A percentile compares a stretch with the other conserved stretches of the same genome.
Conservation (phyloP, 2,113 vertebrate species). For the Todiramphus chloris region DNA sequence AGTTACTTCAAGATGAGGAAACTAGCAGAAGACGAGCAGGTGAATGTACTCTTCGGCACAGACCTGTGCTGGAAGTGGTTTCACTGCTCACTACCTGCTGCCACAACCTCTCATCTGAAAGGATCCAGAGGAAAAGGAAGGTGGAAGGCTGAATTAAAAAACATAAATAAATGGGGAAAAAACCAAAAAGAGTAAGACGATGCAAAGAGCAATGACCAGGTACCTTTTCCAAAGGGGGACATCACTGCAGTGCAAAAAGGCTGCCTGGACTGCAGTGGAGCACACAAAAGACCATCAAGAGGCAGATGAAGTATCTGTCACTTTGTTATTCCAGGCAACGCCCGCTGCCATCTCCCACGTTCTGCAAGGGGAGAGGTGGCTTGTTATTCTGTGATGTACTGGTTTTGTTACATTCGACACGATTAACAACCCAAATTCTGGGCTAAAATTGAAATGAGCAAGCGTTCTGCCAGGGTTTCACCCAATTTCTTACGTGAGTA, state of each 20-base stretch:
- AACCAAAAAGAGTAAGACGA: neutral
- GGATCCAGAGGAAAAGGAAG: neutral
- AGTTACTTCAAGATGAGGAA: neutral
- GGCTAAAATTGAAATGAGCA: neutral
- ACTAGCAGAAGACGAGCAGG: neutral
- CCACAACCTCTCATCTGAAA: neutral
- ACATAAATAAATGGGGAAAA: rapidly evolving
- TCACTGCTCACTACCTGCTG: neutral
- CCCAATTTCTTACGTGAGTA: neutral
- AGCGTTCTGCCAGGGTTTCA: neutral
- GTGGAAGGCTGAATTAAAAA: neutral
- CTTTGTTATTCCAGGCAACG: neutral
- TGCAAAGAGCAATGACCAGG: neutral
- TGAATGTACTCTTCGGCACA: neutral
- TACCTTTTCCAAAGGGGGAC: neutral
- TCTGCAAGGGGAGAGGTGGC: neutral
- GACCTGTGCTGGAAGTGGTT: neutral
- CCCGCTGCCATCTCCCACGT: neutral
- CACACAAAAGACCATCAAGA: neutral
- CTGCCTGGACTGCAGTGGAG: neutral
- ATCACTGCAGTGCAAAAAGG: neutral
- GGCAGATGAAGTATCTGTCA: neutral
- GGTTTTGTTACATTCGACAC: neutral
- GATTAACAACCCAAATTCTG: neutral
- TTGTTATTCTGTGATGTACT: neutral